phyloP scores from a whole-genome alignment of 2,888 invertebrate genomes.

The Teleiodes luculella region DNA sequence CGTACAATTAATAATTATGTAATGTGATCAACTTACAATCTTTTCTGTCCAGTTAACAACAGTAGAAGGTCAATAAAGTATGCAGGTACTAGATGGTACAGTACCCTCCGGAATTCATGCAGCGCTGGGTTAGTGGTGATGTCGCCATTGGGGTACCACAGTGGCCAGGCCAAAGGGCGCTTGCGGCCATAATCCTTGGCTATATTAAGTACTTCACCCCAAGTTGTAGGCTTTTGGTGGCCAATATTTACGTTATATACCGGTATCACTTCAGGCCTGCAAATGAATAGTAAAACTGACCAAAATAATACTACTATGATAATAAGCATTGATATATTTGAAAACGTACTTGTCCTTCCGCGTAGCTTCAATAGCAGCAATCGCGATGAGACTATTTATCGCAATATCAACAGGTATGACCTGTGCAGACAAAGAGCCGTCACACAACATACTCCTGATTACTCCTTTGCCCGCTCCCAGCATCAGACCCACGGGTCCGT shows the following conservation, averaged over 20 bases:
- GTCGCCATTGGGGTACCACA: constrained; percentile 92
- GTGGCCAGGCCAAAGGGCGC: constrained; percentile 88
- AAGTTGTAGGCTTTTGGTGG: constrained; percentile 87
- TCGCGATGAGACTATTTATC: constrained; percentile 86
- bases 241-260: constrained; percentile 95
- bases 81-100: constrained; percentile 88
- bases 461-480: constrained; percentile 91
- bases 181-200: constrained; percentile 82
- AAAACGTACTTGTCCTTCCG: constrained; percentile 65
- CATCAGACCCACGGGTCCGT: constrained; percentile 91
- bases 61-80: constrained; percentile 87
- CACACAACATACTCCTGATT: constrained; percentile 89
- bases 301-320: too few relatives aligned
- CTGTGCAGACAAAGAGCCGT: constrained; percentile 82
- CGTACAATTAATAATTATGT: too few relatives aligned
- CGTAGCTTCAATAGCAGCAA: constrained; percentile 82
- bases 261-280: constrained; percentile 81
- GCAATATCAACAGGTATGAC: constrained; percentile 88
- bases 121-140: constrained; percentile 82
- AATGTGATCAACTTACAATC: constrained; percentile 83
- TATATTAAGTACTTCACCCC: constrained; percentile 88
- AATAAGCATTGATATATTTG: too few relatives aligned
- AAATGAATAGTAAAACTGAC: constrained; percentile 28
- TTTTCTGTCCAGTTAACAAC: constrained; percentile 84
- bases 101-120: constrained; percentile 82